Evolutionary conservation across 2,888 invertebrate genomes (phyloP), one percentile per base, ranked within the genome.

Genomic region (Belgica antarctica): DNA sequence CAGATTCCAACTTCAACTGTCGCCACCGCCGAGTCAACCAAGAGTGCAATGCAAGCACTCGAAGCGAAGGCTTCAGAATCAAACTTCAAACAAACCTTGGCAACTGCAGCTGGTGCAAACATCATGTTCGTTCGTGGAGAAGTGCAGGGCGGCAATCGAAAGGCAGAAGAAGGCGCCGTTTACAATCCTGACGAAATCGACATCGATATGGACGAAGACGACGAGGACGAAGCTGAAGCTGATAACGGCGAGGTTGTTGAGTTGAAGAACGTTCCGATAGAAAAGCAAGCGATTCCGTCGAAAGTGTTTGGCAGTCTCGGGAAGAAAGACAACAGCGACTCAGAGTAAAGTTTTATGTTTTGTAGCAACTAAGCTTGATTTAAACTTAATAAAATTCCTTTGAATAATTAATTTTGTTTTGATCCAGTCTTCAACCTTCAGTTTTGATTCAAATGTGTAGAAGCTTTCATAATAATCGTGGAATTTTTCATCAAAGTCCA

Each of bases 71-170:
- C 90, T 52, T 87, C 86, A 12, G 88, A 88, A 12, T 4, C 25
- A 4, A 70, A 36, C 34, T 70, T 31, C 17, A 70, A 70, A 36
- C 70, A 70, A 24, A 70, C 15, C 27, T 25, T 61, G 10, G 66
- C 61, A 31, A 15, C 59, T 0, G 34, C 19, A 59, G 24, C 75
- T 1, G 73, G 74, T 1, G 82, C 83, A 1, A 89, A 89, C 75
- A 92, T 93, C 75, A 85, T 90, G 83, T 94, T 95, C 82, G 92
- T 94, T 12, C 86, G 93, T 27, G 93, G 94, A 52, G 90, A 90
- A 79, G 92, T 92, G 8, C 91, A 92, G 78, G 90, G 90, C 46
- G 82, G 83, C 71, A 77, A 75, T 22, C 83, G 83, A 73, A 85
- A 86, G 72, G 85, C 84, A 68, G 82, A 82, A 62, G 86, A 87